phyloP scores from a whole-genome alignment of 1,140 invertebrate genomes.

The Hestina assimilis region DNA sequence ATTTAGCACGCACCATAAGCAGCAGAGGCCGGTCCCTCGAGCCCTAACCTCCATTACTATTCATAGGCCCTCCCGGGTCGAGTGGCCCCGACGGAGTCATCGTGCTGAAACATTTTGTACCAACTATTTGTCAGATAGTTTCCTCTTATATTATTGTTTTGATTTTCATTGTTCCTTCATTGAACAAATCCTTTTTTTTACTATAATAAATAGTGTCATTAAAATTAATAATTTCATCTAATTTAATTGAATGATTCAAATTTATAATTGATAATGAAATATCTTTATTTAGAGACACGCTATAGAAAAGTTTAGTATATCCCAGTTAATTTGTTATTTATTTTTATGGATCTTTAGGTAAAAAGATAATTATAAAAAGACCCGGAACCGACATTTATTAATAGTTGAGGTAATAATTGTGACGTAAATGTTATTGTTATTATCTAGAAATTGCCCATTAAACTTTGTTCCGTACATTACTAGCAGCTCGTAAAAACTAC shows the following conservation, averaged over 20 bases:
- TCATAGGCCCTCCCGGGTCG: slow-evolving; percentile 60
- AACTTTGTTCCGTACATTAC: slow-evolving; percentile 65
- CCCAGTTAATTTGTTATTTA: neutral
- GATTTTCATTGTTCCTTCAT: neutral
- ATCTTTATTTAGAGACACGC: too few relatives aligned
- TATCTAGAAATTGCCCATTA: slow-evolving; percentile 62
- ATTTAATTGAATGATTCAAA: too few relatives aligned
- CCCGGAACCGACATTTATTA: slow-evolving; percentile 18
- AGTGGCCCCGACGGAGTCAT: slow-evolving; percentile 46
- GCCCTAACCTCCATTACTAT: slow-evolving; percentile 70
- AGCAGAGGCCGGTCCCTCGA: slow-evolving; percentile 49
- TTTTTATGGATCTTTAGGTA: slow-evolving; percentile 11
- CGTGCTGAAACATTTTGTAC: slow-evolving; percentile 17
- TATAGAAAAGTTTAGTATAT: neutral
- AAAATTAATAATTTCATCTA: too few relatives aligned
- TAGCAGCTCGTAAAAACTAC: slow-evolving; percentile 67
- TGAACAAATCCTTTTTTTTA: neutral
- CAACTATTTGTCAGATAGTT: neutral
- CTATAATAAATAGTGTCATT: neutral
- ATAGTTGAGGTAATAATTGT: slow-evolving; percentile 46
- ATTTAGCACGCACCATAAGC: slow-evolving; percentile 76
- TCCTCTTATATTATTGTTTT: neutral
- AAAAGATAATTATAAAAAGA: neutral
- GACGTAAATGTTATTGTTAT: slow-evolving; percentile 66
- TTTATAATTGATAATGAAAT: too few relatives aligned